These are phyloP conservation scores for Brassicogethes aeneus DNA, from an alignment of 2,888 invertebrate genomes.

Conservation along the genomic window DNA sequence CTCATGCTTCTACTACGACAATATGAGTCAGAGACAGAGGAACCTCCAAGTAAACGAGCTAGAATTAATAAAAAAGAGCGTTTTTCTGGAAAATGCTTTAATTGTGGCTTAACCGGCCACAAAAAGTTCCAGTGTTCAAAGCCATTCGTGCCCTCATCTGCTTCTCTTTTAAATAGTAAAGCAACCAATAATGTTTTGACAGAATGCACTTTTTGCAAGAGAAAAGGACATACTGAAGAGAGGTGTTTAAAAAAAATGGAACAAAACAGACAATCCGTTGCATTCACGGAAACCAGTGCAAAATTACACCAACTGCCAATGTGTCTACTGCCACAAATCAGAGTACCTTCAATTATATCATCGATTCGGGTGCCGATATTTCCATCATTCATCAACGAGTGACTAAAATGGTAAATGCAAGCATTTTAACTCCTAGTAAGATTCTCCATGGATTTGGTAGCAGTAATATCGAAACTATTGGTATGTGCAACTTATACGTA, in stretches of 20 bases:
- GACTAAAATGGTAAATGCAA: neutral
- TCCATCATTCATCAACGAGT: neutral
- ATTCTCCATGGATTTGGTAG: neutral
- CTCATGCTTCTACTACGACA: neutral
- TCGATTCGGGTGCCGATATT: neutral
- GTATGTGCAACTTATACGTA: neutral
- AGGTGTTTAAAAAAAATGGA: neutral
- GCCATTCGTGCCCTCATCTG: neutral
- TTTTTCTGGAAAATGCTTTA: neutral
- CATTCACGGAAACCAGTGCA: neutral
- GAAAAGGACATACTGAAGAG: neutral
- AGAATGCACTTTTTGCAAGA: neutral
- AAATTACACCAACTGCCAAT: neutral
- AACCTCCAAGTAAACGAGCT: neutral
- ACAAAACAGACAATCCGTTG: neutral
- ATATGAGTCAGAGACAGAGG: neutral
- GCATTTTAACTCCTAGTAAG: neutral
- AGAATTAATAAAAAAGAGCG: neutral
- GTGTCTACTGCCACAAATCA: neutral
- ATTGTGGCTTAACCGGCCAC: neutral
- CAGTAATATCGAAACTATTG: neutral
- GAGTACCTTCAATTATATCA: neutral
- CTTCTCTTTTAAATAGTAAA: neutral
- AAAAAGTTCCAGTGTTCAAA: neutral
- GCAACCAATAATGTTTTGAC: neutral